These are phyloP conservation scores for Lethenteron camtschaticum DNA, from an alignment of 2,113 vertebrate genomes.

Conservation along the genomic window DNA sequence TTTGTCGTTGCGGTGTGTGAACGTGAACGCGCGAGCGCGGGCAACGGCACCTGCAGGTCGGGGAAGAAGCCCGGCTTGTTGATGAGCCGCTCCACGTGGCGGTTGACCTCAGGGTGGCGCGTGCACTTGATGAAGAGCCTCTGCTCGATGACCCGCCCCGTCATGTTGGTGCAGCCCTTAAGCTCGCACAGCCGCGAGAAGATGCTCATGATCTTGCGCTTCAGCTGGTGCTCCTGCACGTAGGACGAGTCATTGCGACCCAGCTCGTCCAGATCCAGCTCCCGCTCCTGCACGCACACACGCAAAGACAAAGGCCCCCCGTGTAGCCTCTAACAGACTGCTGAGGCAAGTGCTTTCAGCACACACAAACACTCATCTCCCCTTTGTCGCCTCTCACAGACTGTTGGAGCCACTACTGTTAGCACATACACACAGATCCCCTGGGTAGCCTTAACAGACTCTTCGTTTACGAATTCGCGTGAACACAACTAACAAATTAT, in stretches of 20 bases:
- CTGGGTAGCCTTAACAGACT: no score
- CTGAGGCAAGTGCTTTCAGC: no score
- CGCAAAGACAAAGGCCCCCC: no score
- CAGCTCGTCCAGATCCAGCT: constrained; percentile 42
- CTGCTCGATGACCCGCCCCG: constrained; percentile 58
- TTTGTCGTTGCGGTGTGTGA: no score
- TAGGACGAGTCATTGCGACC: constrained; percentile 41
- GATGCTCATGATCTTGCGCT: constrained; percentile 59
- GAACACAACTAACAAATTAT: no score
- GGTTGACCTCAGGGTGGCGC: constrained; percentile 64
- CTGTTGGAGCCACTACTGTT: no score
- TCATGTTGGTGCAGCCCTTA: constrained; percentile 42
- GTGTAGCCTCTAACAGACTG: no score
- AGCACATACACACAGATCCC: no score
- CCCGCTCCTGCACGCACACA: constrained; percentile 27
- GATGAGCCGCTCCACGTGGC: constrained; percentile 47
- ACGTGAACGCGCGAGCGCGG: not conserved
- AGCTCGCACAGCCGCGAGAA: constrained; percentile 59
- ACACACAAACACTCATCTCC: no score
- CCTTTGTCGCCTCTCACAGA: no score
- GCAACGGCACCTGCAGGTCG: constrained; percentile 25
- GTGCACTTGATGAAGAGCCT: constrained; percentile 35
- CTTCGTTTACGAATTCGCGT: no score
- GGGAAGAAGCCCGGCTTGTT: constrained; percentile 45
- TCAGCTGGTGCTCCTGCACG: constrained; percentile 62